A percentile compares a stretch with the other conserved stretches of the same genome.
Evolutionary conservation across 2,888 invertebrate genomes (phyloP).

Genomic region (Atethmia centrago): DNA sequence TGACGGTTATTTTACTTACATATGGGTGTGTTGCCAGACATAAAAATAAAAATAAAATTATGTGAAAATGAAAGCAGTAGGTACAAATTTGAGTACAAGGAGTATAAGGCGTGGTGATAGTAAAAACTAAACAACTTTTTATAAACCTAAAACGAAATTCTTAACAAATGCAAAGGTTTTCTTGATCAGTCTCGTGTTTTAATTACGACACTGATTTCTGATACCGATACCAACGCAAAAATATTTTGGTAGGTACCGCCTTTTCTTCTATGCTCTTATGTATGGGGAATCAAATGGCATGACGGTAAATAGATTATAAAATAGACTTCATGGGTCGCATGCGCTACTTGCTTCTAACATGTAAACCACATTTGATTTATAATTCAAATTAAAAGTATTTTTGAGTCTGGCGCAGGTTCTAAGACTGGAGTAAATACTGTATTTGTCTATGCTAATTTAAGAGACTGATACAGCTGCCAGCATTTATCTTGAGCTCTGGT

Average conservation of each 20-base stretch:
- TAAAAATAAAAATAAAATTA: slow-evolving; percentile 37
- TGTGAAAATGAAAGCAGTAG: slow-evolving; percentile 45
- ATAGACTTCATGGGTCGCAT: not conserved
- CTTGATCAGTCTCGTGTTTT: not conserved
- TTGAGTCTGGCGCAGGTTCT: not conserved
- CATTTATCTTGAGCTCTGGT: no score
- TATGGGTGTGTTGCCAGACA: slow-evolving; percentile 73
- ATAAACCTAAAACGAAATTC: not conserved
- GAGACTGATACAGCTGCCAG: no score
- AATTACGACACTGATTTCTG: not conserved
- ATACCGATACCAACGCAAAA: not conserved
- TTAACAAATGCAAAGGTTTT: not conserved
- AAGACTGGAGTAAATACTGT: not conserved
- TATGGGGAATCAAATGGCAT: not conserved
- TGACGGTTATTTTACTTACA: slow-evolving; percentile 53
- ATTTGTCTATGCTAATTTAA: not conserved
- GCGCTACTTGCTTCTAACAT: not conserved
- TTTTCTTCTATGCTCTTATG: no score
- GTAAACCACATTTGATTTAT: not conserved
- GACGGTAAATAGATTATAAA: not conserved
- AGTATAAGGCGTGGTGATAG: not conserved
- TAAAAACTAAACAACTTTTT: not conserved
- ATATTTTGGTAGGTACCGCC: not conserved
- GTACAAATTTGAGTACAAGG: slow-evolving; percentile 17
- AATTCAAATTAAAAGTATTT: not conserved